Conservation (phyloP, 1,140 invertebrate species). For the Cataglyphis hispanica region DNA sequence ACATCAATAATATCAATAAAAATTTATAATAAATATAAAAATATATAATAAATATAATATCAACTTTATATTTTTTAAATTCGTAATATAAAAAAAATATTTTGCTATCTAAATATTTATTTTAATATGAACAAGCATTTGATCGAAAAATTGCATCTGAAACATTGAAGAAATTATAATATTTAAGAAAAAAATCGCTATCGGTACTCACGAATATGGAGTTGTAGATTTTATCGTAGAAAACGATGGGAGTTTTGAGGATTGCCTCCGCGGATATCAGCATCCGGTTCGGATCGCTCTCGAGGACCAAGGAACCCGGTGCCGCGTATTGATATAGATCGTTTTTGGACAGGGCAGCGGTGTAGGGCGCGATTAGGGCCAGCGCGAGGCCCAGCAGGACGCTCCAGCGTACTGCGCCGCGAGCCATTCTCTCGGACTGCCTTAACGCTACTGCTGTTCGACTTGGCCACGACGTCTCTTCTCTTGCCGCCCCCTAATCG, state of each 20-base stretch:
- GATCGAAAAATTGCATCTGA: background rate
- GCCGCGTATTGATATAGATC: conserved; percentile 80
- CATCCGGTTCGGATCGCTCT: conserved; percentile 81
- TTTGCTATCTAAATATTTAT: background rate
- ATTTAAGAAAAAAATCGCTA: background rate
- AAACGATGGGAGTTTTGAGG: conserved; percentile 89
- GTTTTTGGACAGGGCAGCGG: conserved; percentile 71
- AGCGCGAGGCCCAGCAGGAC: conserved; percentile 65
- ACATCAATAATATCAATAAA: background rate
- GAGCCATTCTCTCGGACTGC: conserved; percentile 83
- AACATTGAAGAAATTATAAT: background rate
- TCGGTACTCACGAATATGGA: conserved; percentile 91
- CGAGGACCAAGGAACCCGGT: conserved; percentile 69
- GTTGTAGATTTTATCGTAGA: conserved; percentile 91
- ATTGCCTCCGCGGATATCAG: conserved; percentile 80
- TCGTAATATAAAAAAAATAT: background rate
- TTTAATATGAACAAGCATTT: background rate
- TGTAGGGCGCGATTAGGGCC: conserved; percentile 66
- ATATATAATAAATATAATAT: conserved; percentile 1
- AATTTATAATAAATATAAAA: too few relatives aligned
- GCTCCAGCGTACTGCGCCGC: conserved; percentile 70
- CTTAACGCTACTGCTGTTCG: conserved; percentile 81
- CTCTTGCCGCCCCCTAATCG: conserved; percentile 77
- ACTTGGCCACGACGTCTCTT: conserved; percentile 56
- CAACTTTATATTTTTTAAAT: background rate